A percentile compares a stretch with the other conserved stretches of the same genome.
Conservation (phyloP, 2,888 invertebrate genomes). For the Lithosia quadra region DNA sequence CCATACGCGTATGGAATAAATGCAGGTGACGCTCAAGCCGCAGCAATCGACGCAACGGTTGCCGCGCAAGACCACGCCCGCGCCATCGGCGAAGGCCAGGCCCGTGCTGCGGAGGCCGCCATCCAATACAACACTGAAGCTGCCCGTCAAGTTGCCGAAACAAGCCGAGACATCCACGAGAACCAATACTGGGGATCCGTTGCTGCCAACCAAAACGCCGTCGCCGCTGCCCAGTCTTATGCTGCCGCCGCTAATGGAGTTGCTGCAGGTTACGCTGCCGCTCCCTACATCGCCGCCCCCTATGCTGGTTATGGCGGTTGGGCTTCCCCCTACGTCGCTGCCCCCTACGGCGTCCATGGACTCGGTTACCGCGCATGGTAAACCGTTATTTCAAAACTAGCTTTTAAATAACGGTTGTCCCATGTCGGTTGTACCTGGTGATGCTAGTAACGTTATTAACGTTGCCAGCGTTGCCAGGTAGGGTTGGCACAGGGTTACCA, state of each 20-base stretch:
- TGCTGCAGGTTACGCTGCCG: slow-evolving; percentile 54
- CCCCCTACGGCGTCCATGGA: slow-evolving; percentile 19
- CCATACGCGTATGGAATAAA: slow-evolving; percentile 71
- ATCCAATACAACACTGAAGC: slow-evolving; percentile 76
- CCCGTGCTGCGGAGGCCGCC: slow-evolving; percentile 76
- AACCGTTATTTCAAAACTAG: slow-evolving; percentile 49
- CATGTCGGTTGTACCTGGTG: slow-evolving; percentile 56
- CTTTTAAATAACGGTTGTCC: slow-evolving; percentile 46
- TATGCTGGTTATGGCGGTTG: slow-evolving; percentile 25
- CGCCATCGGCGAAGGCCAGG: slow-evolving; percentile 72
- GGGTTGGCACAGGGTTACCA: slow-evolving; percentile 52
- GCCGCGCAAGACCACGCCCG: slow-evolving; percentile 75
- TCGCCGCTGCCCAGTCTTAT: slow-evolving; percentile 81
- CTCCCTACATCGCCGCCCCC: slow-evolving; percentile 50
- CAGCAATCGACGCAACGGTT: slow-evolving; percentile 79
- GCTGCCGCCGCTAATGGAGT: slow-evolving; percentile 74
- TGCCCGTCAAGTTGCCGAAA: slow-evolving; percentile 68
- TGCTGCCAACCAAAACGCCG: slow-evolving; percentile 77
- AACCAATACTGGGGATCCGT: slow-evolving; percentile 80
- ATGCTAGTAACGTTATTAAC: slow-evolving; percentile 39
- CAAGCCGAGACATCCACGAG: slow-evolving; percentile 77
- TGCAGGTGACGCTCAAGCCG: slow-evolving; percentile 80
- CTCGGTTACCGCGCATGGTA: slow-evolving; percentile 71
- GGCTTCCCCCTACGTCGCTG: not conserved
- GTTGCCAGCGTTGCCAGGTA: slow-evolving; percentile 52